A percentile compares a stretch with the other conserved stretches of the same genome.
Evolutionary conservation across 2,113 vertebrate genomes (phyloP).

Genomic region (Panthera uncia): DNA sequence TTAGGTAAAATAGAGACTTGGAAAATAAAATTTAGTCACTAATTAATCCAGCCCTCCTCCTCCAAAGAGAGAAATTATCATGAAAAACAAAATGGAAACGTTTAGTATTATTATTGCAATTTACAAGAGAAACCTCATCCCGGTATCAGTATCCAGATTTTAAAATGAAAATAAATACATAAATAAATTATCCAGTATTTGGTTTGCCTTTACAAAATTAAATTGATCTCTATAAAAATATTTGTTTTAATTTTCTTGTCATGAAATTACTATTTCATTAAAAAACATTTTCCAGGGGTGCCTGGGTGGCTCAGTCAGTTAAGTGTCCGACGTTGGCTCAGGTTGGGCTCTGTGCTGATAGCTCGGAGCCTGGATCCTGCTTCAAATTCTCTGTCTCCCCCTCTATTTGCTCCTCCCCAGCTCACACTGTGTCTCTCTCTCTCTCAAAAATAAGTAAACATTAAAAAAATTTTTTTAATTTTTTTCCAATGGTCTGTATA

Average conservation of each 20-base stretch:
- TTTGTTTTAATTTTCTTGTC: background rate
- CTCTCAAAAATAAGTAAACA: no score
- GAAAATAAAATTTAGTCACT: background rate
- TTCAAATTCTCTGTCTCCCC: no score
- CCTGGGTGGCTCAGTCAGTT: no score
- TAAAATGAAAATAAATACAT: background rate
- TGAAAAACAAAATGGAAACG: background rate
- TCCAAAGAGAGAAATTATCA: background rate
- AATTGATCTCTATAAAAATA: background rate
- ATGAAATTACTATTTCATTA: background rate
- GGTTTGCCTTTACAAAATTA: constrained; percentile 29
- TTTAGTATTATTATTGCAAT: background rate
- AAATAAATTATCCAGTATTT: background rate
- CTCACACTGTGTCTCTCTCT: no score
- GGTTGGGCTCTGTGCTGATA: no score
- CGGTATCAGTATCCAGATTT: background rate
- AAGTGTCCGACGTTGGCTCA: no score
- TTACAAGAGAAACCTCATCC: background rate
- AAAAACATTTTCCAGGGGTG: background rate
- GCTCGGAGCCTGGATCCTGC: no score
- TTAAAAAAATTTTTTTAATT: fast-evolving
- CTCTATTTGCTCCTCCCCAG: no score
- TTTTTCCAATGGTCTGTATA: background rate
- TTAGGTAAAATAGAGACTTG: constrained; percentile 18
- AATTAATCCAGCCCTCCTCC: background rate